Evolutionary conservation across 2,888 invertebrate species (phyloP).

Genomic region (Encarsia formosa): DNA sequence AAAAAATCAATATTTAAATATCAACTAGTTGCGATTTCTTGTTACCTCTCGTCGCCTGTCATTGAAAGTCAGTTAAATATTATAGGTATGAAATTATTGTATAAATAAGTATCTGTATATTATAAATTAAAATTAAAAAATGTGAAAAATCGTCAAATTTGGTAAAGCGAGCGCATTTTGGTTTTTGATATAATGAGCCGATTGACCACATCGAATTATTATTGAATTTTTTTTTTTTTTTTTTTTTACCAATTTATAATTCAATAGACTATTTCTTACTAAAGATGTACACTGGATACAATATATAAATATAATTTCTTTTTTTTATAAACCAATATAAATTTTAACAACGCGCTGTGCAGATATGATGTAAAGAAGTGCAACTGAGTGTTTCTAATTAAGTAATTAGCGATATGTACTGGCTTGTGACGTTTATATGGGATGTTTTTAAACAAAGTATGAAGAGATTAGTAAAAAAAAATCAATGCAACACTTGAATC

Average conservation of each 20-base stretch:
- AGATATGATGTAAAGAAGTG: conserved; percentile 32
- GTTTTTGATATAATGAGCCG: conserved; percentile 17
- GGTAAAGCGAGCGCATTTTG: conserved; percentile 10
- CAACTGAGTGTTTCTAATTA: conserved; percentile 40
- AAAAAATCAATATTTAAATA: conserved; percentile 6
- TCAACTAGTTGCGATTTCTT: conserved; percentile 5
- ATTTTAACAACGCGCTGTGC: conserved; percentile 16
- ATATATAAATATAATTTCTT: conserved; percentile 10
- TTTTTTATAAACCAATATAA: conserved; percentile 1
- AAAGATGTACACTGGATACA: conserved; percentile 16
- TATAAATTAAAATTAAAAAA: conserved; percentile 18
- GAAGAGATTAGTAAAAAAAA: conserved; percentile 2
- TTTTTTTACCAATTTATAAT: conserved; percentile 30
- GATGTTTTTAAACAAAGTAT: conserved; percentile 38
- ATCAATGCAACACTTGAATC: conserved; percentile 2
- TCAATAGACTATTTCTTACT: conserved; percentile 36
- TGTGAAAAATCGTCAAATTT: conserved; percentile 1
- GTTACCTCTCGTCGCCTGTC: conserved; percentile 23
- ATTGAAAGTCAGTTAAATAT: conserved; percentile 26
- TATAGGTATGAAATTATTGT: conserved; percentile 24
- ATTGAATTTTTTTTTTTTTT: conserved; percentile 7
- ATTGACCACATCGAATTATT: conserved; percentile 16
- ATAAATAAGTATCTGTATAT: conserved; percentile 26
- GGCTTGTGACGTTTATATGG: conserved; percentile 39
- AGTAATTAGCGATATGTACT: conserved; percentile 36